These are phyloP conservation scores for Andricus grossulariae DNA, from an alignment of 1,140 invertebrate species.

Conservation along the genomic window DNA sequence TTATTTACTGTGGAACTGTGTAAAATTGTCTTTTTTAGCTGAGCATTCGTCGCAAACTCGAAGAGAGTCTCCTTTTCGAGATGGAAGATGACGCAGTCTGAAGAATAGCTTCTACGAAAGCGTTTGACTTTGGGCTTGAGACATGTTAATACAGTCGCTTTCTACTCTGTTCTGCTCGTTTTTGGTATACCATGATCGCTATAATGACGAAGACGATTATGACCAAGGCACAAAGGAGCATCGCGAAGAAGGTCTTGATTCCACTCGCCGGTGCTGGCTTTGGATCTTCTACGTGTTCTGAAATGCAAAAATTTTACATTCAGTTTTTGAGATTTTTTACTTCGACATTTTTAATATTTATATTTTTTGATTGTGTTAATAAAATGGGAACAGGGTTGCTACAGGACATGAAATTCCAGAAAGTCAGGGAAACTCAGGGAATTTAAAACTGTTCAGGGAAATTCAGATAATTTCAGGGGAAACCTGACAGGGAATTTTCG, in stretches of 20 bases:
- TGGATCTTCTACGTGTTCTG: slow-evolving; percentile 91
- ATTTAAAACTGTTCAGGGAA: no score
- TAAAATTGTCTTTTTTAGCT: not conserved
- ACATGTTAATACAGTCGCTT: slow-evolving; percentile 89
- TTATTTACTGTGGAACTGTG: not conserved
- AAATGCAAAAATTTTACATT: slow-evolving; percentile 46
- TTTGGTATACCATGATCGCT: slow-evolving; percentile 94
- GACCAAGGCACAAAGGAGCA: slow-evolving; percentile 86
- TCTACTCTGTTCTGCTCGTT: slow-evolving; percentile 90
- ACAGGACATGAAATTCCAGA: no score
- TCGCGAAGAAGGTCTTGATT: slow-evolving; percentile 91
- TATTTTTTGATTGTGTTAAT: not conserved
- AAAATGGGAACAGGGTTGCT: not conserved
- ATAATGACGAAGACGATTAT: slow-evolving; percentile 88
- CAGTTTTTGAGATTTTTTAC: no score
- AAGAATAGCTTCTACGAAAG: not conserved
- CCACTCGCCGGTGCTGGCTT: slow-evolving; percentile 89
- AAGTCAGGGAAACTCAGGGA: no score
- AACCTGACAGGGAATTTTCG: no score
- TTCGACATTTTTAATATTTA: no score
- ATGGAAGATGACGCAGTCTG: not conserved
- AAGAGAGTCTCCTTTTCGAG: not conserved
- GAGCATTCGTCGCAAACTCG: not conserved
- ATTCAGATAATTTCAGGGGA: no score
- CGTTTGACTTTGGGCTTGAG: not conserved